A percentile compares a stretch with the other conserved stretches of the same genome.
These are phyloP conservation scores for Corythornis cristatus DNA, from an alignment of 2,113 vertebrate species.

Conservation along the genomic window DNA sequence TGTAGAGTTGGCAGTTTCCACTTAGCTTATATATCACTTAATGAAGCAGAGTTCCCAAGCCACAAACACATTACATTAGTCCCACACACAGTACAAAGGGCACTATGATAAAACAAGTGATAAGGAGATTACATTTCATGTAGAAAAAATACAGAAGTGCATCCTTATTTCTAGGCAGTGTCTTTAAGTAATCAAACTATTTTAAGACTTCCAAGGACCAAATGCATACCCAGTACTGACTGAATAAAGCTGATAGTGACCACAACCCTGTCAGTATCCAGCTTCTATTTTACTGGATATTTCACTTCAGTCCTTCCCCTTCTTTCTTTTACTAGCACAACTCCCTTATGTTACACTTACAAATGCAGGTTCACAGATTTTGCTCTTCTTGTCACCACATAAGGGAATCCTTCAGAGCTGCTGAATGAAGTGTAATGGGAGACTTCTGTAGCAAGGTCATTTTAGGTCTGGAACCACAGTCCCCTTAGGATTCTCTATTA, in stretches of 20 bases:
- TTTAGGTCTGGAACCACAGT: not conserved
- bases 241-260: not conserved
- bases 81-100: not conserved
- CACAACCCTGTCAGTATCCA: not conserved
- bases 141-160: not conserved
- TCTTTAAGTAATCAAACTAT: not conserved
- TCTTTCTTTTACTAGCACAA: conserved; percentile 19
- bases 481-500: conserved; percentile 39
- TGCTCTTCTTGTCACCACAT: conserved; percentile 31
- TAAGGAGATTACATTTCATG: not conserved
- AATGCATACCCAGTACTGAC: not conserved
- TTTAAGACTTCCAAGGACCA: not conserved
- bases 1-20: not conserved
- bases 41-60: not conserved
- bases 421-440: conserved; percentile 25
- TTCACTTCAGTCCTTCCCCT: not conserved
- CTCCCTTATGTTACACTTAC: not conserved
- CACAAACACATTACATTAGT: not conserved
- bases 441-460: conserved; percentile 18
- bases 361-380: conserved; percentile 34
- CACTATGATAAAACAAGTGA: not conserved
- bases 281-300: not conserved
- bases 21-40: not conserved
- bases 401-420: conserved; percentile 34
- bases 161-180: not conserved